Base-by-base conservation (phyloP, 2,797 vertebrate species). In the Geotrypetes seraphini region DNA sequence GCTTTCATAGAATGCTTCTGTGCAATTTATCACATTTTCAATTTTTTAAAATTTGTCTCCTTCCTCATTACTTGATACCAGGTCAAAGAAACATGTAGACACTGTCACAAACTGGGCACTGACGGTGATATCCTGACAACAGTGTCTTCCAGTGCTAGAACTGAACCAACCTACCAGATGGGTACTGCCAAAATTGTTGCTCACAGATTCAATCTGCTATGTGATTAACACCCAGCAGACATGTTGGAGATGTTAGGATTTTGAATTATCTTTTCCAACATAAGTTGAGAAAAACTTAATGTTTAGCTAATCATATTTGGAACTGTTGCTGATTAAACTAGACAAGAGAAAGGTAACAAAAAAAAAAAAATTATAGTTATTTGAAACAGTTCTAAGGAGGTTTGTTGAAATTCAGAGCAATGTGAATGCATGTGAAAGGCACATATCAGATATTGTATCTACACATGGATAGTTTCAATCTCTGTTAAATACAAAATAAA, bases 51-150 rank as follows among this genome's bases (percentile, higher is more conserved):
- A n/a, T n/a, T n/a, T n/a, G 13, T 10, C 28, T 36, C 34, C 40
- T 50, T 47, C 28, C 33, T 44, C 35, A 5, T 20, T 10, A n/a
- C 12, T 30, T 49, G 28, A 50, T 28, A 18, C 19, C 39, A 32
- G 26, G 20, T 39, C 36, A 41, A 54, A 53, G 30, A 12, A 16
- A 28, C 21, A 36, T 12, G 30, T 19, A 27, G 24, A 8, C 33
- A 10, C 10, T 34, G 12, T 13, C 9, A 9, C n/a, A 23, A 20
- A 35, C 41, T 15, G 4, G 49, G 30, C 22, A 14, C 2, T 12
- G 39, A 39, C 6, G 30, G 23, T 23, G 7, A 16, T 9, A 1
- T 28, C 28, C 31, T 46, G 43, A 41, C 21, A 49, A 20, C 23
- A 26, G 23, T 47, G 25, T 41, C 23, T 50, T n/a, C 33, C 25